phyloP scores from a whole-genome alignment of 30 jellyfish, hydroid and myxozoan species.

The Cassiopea xamachana region DNA sequence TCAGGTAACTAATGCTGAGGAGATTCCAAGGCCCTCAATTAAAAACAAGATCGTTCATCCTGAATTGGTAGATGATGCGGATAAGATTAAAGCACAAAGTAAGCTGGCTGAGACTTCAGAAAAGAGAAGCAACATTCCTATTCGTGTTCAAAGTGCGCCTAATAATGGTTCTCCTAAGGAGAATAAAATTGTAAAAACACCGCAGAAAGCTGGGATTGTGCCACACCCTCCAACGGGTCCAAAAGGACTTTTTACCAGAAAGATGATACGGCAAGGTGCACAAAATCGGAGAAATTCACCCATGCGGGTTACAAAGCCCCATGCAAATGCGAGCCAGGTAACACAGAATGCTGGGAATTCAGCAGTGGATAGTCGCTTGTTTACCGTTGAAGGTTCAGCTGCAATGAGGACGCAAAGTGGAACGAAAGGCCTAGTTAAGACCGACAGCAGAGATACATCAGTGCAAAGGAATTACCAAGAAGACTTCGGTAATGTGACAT shows the following conservation, averaged over 20 bases:
- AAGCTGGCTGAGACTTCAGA: constrained; percentile 6
- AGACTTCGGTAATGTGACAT: neutral
- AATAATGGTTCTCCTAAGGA: neutral
- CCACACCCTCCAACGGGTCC: constrained; percentile 83
- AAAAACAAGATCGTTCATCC: constrained; percentile 16
- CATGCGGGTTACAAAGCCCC: constrained; percentile 57
- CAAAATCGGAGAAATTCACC: constrained; percentile 60
- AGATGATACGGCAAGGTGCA: constrained; percentile 12
- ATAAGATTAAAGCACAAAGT: constrained; percentile 39
- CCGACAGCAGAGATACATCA: neutral
- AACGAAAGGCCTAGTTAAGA: neutral
- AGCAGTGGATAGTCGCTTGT: neutral
- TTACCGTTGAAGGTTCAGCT: neutral
- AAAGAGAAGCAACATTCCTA: constrained; percentile 56
- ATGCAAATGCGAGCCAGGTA: neutral
- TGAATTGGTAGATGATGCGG: constrained; percentile 44
- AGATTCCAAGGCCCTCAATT: constrained; percentile 47
- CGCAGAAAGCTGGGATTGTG: constrained; percentile 55
- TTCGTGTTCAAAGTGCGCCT: constrained; percentile 37
- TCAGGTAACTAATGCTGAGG: neutral
- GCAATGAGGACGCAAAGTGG: neutral
- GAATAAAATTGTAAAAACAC: constrained; percentile 9
- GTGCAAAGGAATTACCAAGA: neutral
- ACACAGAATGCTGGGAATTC: neutral
- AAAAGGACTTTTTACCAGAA: constrained; percentile 65